phyloP scores from a whole-genome alignment of 2,888 invertebrate genomes.

The Clunio marinus region DNA sequence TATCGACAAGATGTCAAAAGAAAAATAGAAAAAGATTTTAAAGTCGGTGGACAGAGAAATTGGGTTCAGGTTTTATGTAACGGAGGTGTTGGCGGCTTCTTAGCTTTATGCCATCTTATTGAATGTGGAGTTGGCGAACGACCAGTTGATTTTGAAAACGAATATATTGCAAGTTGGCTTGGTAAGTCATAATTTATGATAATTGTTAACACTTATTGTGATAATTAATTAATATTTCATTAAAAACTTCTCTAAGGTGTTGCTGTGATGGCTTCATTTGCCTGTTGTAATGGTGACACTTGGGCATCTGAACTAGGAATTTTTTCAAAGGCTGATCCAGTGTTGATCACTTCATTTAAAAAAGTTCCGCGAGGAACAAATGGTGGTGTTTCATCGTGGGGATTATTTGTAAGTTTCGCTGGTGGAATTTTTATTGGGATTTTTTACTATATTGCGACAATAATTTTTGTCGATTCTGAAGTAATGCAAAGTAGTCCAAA shows the following conservation, averaged over 20 bases:
- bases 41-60: slow-evolving; percentile 82
- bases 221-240: not conserved
- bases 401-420: slow-evolving; percentile 55
- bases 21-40: slow-evolving; percentile 70
- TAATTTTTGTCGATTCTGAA: slow-evolving; percentile 60
- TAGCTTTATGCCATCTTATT: slow-evolving; percentile 71
- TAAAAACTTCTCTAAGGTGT: not conserved
- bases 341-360: slow-evolving; percentile 68
- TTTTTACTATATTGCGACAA: slow-evolving; percentile 63
- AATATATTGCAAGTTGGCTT: slow-evolving; percentile 79
- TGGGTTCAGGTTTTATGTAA: slow-evolving; percentile 64
- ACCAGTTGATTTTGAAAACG: slow-evolving; percentile 69
- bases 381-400: slow-evolving; percentile 71
- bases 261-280: slow-evolving; percentile 58
- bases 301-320: slow-evolving; percentile 89
- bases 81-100: slow-evolving; percentile 73
- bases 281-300: slow-evolving; percentile 83
- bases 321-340: slow-evolving; percentile 62
- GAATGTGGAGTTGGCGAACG: slow-evolving; percentile 75
- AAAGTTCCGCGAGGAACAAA: slow-evolving; percentile 83
- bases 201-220: slow-evolving; percentile 51
- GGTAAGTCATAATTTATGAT: slow-evolving; percentile 46
- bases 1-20: slow-evolving; percentile 62
- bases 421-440: slow-evolving; percentile 62
- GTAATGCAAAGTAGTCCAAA: slow-evolving; percentile 59